Conservation (phyloP, 2,113 vertebrate species). For the Antennarius striatus region DNA sequence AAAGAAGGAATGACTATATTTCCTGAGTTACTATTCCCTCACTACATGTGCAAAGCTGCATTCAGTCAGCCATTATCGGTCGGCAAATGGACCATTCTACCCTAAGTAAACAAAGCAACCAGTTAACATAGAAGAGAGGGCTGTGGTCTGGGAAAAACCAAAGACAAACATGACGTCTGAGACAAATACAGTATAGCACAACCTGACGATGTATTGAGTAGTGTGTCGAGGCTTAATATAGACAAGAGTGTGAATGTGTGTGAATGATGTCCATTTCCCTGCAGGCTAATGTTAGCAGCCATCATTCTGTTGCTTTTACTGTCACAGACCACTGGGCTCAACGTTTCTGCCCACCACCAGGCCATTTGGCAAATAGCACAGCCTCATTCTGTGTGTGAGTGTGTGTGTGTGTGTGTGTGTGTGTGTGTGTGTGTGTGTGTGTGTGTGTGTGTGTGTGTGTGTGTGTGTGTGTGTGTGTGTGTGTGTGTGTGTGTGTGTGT, state of each 20-base stretch:
- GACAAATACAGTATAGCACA: too few species aligned
- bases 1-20: too few species aligned
- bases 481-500: constrained; percentile 9
- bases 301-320: constrained; percentile 59
- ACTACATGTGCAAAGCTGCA: too few species aligned
- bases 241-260: constrained; percentile 39
- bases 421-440: not conserved
- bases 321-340: constrained; percentile 56
- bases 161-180: not conserved
- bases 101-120: constrained; percentile 13
- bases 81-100: too few species aligned
- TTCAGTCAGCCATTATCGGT: too few species aligned
- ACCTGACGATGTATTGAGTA: constrained; percentile 4
- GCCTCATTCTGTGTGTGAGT: constrained; percentile 22
- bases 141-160: constrained; percentile 2
- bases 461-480: constrained; percentile 9
- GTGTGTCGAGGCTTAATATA: constrained; percentile 42
- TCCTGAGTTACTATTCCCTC: too few species aligned
- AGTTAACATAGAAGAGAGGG: not conserved
- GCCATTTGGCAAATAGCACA: constrained; percentile 66
- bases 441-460: not conserved
- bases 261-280: constrained; percentile 59
- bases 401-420: constrained; percentile 5
- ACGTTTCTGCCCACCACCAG: constrained; percentile 50
- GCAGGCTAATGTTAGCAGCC: constrained; percentile 60